These are phyloP conservation scores for Choloepus didactylus DNA, from an alignment of 2,797 vertebrate species.

Conservation along the genomic window DNA sequence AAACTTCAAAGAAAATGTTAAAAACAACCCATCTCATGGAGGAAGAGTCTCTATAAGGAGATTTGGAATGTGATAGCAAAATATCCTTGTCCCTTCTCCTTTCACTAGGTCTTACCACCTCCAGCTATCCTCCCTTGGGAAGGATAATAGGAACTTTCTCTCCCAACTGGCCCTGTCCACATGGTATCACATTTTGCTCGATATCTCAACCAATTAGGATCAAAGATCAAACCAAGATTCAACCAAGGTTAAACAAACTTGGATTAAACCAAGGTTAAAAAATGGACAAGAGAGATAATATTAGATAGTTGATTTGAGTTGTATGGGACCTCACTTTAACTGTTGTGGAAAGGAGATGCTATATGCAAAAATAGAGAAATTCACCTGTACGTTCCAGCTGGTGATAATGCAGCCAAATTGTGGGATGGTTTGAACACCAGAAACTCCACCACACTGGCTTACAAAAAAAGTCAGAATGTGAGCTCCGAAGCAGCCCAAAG, in stretches of 20 bases:
- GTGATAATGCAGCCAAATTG: not conserved
- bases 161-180: not conserved
- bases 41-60: not conserved
- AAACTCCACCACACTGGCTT: not conserved
- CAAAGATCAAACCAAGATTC: not conserved
- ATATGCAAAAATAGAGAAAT: not conserved
- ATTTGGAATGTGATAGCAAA: not conserved
- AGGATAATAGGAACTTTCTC: not conserved
- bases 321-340: not conserved
- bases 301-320: not conserved
- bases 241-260: not conserved
- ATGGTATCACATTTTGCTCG: not conserved
- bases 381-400: not conserved
- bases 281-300: not conserved
- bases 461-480: not conserved
- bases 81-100: not conserved
- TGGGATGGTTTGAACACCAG: not conserved
- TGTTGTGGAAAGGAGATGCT: not conserved
- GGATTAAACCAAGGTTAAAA: not conserved
- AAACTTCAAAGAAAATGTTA: constrained; percentile 51
- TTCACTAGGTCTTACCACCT: not conserved
- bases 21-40: not conserved
- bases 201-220: not conserved
- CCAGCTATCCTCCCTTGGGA: not conserved
- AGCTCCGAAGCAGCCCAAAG: not conserved